phyloP scores from a whole-genome alignment of 2,113 vertebrate genomes.

The Phylloscopus trochilus region DNA sequence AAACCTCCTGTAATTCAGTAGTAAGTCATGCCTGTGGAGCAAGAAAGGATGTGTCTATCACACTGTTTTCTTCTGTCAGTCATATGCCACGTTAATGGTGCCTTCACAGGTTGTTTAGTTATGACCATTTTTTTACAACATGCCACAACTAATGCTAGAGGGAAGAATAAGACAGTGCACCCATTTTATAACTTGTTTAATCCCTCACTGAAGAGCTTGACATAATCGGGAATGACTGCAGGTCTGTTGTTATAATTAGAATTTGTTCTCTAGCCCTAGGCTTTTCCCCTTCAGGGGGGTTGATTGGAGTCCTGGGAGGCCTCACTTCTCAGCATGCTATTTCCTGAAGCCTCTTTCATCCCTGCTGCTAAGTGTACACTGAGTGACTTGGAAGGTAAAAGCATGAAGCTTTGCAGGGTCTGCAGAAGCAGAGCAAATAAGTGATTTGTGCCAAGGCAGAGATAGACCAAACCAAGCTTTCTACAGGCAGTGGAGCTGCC shows the following conservation, averaged over 20 bases:
- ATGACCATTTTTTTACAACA: neutral
- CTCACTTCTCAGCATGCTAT: conserved; percentile 62
- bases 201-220: conserved; percentile 34
- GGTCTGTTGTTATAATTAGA: conserved; percentile 69
- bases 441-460: neutral
- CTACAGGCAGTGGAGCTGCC: neutral
- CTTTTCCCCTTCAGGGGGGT: conserved; percentile 55
- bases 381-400: conserved; percentile 29
- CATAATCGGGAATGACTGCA: conserved; percentile 47
- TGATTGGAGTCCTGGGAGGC: conserved; percentile 62
- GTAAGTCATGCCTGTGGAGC: neutral
- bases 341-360: conserved; percentile 65
- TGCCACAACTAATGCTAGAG: neutral
- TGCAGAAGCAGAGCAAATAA: neutral
- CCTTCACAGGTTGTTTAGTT: neutral
- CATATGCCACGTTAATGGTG: neutral
- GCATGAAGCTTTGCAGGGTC: neutral
- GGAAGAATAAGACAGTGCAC: neutral
- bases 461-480: neutral
- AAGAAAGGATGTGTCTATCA: neutral
- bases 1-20: neutral
- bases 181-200: conserved; percentile 22
- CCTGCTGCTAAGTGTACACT: conserved; percentile 26
- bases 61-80: neutral
- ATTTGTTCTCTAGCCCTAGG: conserved; percentile 51